Percentiles rank a stretch among this genome's conserved stretches.
phyloP scores from a whole-genome alignment of 2,797 vertebrate genomes.

The Morelia viridis region DNA sequence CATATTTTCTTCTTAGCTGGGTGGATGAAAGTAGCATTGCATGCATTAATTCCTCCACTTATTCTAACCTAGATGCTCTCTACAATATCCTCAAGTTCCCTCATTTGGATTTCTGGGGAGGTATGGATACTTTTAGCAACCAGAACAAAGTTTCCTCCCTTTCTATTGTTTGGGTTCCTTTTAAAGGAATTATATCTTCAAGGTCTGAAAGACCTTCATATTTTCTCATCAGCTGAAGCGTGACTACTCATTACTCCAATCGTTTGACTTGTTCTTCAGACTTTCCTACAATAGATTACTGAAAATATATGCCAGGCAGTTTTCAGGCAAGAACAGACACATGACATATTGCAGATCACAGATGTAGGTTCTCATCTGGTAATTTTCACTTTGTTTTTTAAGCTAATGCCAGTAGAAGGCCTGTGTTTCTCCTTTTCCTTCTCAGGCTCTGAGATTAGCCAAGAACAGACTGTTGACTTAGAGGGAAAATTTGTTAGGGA shows the following conservation, averaged over 20 bases:
- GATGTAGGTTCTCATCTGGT: background rate
- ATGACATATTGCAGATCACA: background rate
- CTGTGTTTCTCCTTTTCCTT: background rate
- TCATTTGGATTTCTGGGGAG: background rate
- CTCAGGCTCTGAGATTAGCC: background rate
- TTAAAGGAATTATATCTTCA: background rate
- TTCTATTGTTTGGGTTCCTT: background rate
- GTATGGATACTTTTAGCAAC: background rate
- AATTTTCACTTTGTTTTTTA: background rate
- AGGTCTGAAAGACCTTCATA: background rate
- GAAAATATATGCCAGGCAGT: background rate
- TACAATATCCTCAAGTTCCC: background rate
- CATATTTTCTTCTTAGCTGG: background rate
- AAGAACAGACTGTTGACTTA: background rate
- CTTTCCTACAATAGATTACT: background rate
- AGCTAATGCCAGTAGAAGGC: background rate
- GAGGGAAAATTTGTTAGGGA: background rate
- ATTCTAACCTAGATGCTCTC: background rate
- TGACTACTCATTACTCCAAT: background rate
- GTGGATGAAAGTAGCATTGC: background rate
- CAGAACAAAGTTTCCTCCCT: background rate
- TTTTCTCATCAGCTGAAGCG: background rate
- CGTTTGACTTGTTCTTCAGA: background rate
- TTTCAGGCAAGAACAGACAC: background rate
- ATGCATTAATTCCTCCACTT: background rate